A percentile compares a stretch with the other conserved stretches of the same genome.
Conservation (phyloP, 92 coral and sea anemone species). For the Montipora capitata region DNA sequence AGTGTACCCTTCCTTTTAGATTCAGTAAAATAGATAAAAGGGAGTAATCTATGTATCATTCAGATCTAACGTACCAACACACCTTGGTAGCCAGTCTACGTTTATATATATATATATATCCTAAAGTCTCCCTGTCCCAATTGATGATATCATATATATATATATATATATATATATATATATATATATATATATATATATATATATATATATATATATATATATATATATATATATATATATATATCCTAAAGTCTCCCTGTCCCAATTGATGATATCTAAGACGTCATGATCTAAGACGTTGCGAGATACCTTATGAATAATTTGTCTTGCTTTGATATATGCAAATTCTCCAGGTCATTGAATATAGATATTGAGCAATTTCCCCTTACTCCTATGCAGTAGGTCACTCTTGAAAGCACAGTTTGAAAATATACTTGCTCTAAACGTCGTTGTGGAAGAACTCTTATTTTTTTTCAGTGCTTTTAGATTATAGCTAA, state of each 20-base stretch:
- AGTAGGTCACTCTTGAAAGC: slow-evolving; percentile 14
- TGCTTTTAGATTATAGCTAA: neutral
- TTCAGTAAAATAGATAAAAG: too few species aligned
- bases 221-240: slow-evolving; percentile 13
- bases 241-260: slow-evolving; percentile 29
- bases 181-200: slow-evolving; percentile 21
- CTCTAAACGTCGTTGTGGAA: slow-evolving; percentile 13
- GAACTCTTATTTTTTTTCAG: slow-evolving; percentile 8
- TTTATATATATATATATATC: slow-evolving; percentile 18
- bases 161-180: slow-evolving; percentile 7
- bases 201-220: slow-evolving; percentile 11
- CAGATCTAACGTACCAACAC: neutral
- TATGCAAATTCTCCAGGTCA: slow-evolving; percentile 10
- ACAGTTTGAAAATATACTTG: slow-evolving; percentile 22
- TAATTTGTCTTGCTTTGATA: slow-evolving; percentile 16
- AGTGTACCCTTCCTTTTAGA: too few species aligned
- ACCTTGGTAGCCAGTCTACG: neutral
- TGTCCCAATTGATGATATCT: neutral
- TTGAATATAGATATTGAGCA: slow-evolving; percentile 25
- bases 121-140: slow-evolving; percentile 17
- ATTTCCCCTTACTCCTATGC: neutral
- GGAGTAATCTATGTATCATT: neutral
- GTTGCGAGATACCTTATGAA: neutral
- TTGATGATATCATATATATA: neutral
- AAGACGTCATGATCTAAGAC: slow-evolving; percentile 9